Conservation (phyloP, 2,888 invertebrate species). For the Noctua comes region DNA sequence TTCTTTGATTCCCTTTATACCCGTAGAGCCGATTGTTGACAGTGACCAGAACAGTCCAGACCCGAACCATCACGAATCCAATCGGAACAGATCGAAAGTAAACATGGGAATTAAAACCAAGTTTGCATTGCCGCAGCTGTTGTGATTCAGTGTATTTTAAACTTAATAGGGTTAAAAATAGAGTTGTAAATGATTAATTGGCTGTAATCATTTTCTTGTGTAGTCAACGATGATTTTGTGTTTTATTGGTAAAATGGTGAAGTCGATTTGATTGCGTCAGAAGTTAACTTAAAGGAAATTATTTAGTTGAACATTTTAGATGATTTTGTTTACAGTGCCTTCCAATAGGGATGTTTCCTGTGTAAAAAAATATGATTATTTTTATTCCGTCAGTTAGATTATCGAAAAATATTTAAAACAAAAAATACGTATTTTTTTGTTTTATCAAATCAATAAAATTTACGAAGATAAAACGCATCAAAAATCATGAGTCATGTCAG, state of each 20-base stretch:
- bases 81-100: constrained; percentile 58
- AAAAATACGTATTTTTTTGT: too few relatives aligned
- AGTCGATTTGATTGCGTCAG: neutral
- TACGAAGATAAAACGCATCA: too few relatives aligned
- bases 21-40: neutral
- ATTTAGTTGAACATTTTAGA: neutral
- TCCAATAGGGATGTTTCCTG: too few relatives aligned
- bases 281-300: neutral
- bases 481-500: too few relatives aligned
- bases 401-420: too few relatives aligned
- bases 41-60: neutral
- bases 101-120: constrained; percentile 54
- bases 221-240: neutral
- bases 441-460: too few relatives aligned
- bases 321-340: too few relatives aligned
- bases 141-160: constrained; percentile 23
- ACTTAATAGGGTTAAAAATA: neutral
- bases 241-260: neutral
- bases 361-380: too few relatives aligned
- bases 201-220: neutral
- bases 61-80: constrained; percentile 39
- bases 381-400: too few relatives aligned
- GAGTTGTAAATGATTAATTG: constrained; percentile 15
- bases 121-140: constrained; percentile 35
- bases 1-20: constrained; percentile 2